Evolutionary conservation across 1,140 invertebrate genomes (phyloP), one percentile per base, ranked within the genome.

Genomic region (Ips typographus): DNA sequence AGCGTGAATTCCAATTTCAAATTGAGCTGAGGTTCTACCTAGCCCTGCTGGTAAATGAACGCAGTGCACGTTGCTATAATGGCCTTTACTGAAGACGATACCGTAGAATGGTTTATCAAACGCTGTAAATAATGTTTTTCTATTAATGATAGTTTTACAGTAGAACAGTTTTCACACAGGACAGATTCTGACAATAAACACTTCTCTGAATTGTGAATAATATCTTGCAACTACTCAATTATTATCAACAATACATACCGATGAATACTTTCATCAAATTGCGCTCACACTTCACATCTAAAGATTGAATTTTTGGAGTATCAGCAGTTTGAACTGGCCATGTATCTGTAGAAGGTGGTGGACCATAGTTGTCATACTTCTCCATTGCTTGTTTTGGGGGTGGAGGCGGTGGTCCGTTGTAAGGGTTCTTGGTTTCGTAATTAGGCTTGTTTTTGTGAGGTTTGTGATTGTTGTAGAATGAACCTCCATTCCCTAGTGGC

Each of bases 51-150:
- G 93, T 57, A 97, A 79, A 80, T 97, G 93, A 1, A 96, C 92
- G 75, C 95, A 97, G 78, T 95, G 93, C 8, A 92, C 87, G 76
- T 96, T 95, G 74, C 92, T 94, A 82, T 94, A 95, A 78, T 94
- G 91, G 7, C 94, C 94, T 80, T 95, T 95, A 61, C 91, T 94
- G 82, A 96, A 97, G 40, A 97, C 92, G 64, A 96, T 95, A 2
- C 95, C 95, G 76, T 94, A 94, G 83, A 97, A 97, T 1, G 95
- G 94, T 77, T 95, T 93, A 76, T 97, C 94, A 76, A 97, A 96
- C 6, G 67, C 92, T 69, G 36, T 63, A 69, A 22, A 22, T 22
- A 22, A 22, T 22, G 22, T 22, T 22, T 22, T 22, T 22, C 22
- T 22, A 22, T 22, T 22, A 22, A 22, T 22, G 22, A 22, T 22